These are phyloP conservation scores for Sphaerophoria taeniata DNA, from an alignment of 2,888 invertebrate species.

Conservation along the genomic window DNA sequence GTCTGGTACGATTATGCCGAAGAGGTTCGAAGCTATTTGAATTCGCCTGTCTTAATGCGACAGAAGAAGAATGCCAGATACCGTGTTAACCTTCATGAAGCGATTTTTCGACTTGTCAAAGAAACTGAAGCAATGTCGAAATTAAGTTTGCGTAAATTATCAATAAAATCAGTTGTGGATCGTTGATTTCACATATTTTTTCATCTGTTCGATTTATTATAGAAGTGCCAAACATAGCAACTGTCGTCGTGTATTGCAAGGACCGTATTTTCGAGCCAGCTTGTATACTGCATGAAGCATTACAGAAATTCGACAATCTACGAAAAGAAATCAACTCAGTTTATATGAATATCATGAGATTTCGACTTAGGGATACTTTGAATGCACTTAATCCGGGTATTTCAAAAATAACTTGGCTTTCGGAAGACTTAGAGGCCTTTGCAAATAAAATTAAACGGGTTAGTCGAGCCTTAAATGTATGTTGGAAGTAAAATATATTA, in stretches of 20 bases:
- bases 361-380: constrained; percentile 88
- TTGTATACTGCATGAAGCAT: constrained; percentile 86
- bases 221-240: constrained; percentile 90
- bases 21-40: constrained; percentile 86
- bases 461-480: not conserved
- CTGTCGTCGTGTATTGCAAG: constrained; percentile 89
- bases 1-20: constrained; percentile 91
- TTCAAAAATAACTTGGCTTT: constrained; percentile 92
- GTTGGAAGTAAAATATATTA: not conserved
- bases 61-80: constrained; percentile 87
- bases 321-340: constrained; percentile 83
- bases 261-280: constrained; percentile 87
- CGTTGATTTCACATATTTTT: not conserved
- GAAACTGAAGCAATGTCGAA: constrained; percentile 93
- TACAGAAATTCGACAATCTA: constrained; percentile 86
- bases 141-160: constrained; percentile 82
- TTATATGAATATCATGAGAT: constrained; percentile 88
- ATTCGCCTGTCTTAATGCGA: constrained; percentile 87
- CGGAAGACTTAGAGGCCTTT: constrained; percentile 84
- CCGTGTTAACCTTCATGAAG: constrained; percentile 89
- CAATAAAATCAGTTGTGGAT: not conserved
- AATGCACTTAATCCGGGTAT: constrained; percentile 89
- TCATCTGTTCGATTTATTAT: not conserved
- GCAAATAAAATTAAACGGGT: constrained; percentile 85
- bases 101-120: constrained; percentile 88